phyloP scores from a whole-genome alignment of 2,113 vertebrate genomes.

The Ancistrus triradiatus region DNA sequence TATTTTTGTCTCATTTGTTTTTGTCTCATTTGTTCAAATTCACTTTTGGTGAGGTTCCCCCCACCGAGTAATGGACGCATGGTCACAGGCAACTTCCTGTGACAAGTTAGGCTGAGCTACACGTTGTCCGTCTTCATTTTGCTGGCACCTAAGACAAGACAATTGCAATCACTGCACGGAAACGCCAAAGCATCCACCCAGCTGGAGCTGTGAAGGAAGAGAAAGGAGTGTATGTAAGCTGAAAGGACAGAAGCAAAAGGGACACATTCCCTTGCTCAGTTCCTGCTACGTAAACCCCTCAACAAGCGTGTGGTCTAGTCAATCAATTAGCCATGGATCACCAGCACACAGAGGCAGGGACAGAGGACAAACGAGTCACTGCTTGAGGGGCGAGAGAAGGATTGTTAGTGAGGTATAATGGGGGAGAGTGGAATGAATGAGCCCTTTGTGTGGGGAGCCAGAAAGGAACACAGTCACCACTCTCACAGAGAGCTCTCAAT shows the following conservation, averaged over 20 bases:
- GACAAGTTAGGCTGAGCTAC: conserved; percentile 46
- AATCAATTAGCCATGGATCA: conserved; percentile 48
- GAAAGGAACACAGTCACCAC: conserved; percentile 25
- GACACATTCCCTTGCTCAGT: conserved; percentile 8
- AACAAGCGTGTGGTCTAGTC: conserved; percentile 22
- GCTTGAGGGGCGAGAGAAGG: conserved; percentile 18
- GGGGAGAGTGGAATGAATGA: conserved; percentile 41
- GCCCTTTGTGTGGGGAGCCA: conserved; percentile 32
- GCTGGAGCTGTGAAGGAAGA: conserved; percentile 1
- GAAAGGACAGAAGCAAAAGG: neutral
- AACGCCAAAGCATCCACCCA: conserved; percentile 27
- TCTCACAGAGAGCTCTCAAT: conserved; percentile 19
- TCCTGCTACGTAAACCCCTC: conserved; percentile 23
- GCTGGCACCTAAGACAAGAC: conserved; percentile 43
- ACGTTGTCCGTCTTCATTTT: conserved; percentile 35
- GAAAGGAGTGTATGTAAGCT: neutral
- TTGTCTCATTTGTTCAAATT: no score
- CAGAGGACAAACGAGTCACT: conserved; percentile 18
- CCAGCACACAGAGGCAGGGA: conserved; percentile 21
- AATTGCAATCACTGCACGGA: conserved; percentile 35
- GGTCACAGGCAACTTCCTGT: conserved; percentile 39
- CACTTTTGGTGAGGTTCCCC: no score
- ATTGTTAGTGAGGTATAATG: conserved; percentile 40
- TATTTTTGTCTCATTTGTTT: no score
- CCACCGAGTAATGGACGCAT: no score